Conservation (phyloP, 2,888 invertebrate genomes). For the Zelleria hepariella region DNA sequence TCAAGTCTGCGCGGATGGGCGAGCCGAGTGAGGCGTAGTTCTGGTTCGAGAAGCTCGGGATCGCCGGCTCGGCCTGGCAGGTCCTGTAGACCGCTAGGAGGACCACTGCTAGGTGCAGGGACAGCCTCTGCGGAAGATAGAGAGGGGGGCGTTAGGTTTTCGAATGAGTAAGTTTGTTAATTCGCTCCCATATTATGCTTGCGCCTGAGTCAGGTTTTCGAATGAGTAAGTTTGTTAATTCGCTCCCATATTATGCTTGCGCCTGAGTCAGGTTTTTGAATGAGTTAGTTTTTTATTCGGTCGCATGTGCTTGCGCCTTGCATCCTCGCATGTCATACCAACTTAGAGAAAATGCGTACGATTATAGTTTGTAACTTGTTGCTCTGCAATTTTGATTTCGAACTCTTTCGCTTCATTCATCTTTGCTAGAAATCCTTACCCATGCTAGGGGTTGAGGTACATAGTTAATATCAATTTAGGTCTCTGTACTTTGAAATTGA, state of each 20-base stretch:
- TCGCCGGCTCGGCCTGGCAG: constrained; percentile 51
- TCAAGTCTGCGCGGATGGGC: constrained; percentile 44
- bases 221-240: background rate
- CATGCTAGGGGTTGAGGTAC: too few species aligned
- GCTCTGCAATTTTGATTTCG: too few species aligned
- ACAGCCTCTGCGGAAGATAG: constrained; percentile 53
- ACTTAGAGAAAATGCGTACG: too few species aligned
- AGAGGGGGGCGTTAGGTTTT: constrained; percentile 8
- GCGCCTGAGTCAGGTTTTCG: background rate
- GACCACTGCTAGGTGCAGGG: constrained; percentile 59
- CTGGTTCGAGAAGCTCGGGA: constrained; percentile 41
- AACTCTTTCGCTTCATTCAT: too few species aligned
- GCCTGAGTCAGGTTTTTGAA: background rate
- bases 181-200: background rate
- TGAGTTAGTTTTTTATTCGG: background rate
- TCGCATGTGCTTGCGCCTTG: too few species aligned
- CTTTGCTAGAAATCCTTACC: too few species aligned
- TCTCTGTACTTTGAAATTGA: too few species aligned
- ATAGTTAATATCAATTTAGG: too few species aligned
- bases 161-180: background rate
- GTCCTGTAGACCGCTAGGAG: constrained; percentile 53
- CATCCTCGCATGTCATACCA: too few species aligned
- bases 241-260: background rate
- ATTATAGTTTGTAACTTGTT: too few species aligned
- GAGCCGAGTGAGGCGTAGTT: constrained; percentile 56